phyloP scores from a whole-genome alignment of 2,888 invertebrate species.

The Noctua pronuba region DNA sequence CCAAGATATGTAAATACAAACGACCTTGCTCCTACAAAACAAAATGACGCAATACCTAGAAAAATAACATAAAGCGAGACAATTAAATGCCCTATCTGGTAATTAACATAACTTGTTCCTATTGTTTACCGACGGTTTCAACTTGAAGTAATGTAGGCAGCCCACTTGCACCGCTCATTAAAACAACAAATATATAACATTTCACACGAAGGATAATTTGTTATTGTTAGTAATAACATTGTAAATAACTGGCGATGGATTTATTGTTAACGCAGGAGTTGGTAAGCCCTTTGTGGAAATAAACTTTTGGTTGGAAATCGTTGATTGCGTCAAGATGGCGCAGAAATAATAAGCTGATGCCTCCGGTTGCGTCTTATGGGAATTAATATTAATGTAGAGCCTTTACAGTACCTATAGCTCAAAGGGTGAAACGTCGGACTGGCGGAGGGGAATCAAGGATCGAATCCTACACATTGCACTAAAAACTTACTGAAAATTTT shows the following conservation, averaged over 20 bases:
- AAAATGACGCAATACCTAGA: slow-evolving; percentile 44
- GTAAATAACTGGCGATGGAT: slow-evolving; percentile 53
- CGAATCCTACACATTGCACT: background rate
- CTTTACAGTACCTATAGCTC: background rate
- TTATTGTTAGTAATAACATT: slow-evolving; percentile 55
- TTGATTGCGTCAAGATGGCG: slow-evolving; percentile 52
- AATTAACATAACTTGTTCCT: slow-evolving; percentile 46
- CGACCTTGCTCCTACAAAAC: slow-evolving; percentile 37
- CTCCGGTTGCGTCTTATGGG: background rate
- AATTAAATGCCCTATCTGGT: slow-evolving; percentile 36
- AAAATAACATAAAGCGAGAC: slow-evolving; percentile 31
- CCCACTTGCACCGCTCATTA: slow-evolving; percentile 49
- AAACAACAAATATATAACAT: slow-evolving; percentile 52
- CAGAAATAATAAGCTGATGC: slow-evolving; percentile 23
- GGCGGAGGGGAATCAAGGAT: background rate
- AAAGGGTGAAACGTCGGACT: background rate
- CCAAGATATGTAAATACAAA: slow-evolving; percentile 7
- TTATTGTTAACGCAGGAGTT: slow-evolving; percentile 37
- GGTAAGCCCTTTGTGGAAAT: slow-evolving; percentile 40
- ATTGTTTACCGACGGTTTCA: slow-evolving; percentile 29
- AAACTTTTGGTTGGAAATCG: slow-evolving; percentile 25
- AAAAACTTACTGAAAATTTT: background rate
- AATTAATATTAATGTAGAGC: background rate
- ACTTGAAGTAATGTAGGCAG: slow-evolving; percentile 17
- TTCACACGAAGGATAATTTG: slow-evolving; percentile 49